Base-by-base conservation (phyloP, 2,113 vertebrate genomes). In the Clarias magur region DNA sequence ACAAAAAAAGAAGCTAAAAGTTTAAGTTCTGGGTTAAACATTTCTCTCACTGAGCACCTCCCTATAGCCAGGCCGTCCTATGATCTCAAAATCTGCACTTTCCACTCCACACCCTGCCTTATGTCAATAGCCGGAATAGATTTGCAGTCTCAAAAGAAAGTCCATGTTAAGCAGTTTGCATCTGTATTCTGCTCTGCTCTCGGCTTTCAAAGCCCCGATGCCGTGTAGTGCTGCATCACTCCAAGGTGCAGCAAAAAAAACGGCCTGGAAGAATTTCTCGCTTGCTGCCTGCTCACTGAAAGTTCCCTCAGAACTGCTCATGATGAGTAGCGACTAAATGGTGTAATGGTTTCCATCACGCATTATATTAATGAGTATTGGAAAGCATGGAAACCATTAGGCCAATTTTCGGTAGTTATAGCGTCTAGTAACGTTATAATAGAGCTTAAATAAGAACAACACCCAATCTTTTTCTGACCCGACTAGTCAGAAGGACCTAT, bases 211-310 rank as follows among this genome's bases (percentile, higher is more conserved):
- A 73, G 11, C 57, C 65, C 73, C 5, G 67, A 53, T 62, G 65
- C 60, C 54, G 2, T 48, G 3, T 34, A 60, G 38, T 78, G 84
- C 85, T 62, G 85, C 79, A 62, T 86, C 65, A 23, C 78, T 81
- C 65, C 7, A 5, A 72, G 67, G 53, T 38, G 76, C 85, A 59
- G 54, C 48, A 78, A 78, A 78, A 59, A 62, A 84, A 57, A 60
- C 59, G 63, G 63, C 63, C 85, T 78, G 73, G 84, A 85, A 79
- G 42, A 79, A 78, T 85, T 54, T 75, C 56, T 63, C 57, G 2
- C 17, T 73, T 9, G 17, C 12, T 48, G 21, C 2, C 38, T 48
- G 19, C 73, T 54, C 2, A 5, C 23, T 6, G 12, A 76, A 76
- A 53, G 48, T 76, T 54, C 11, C 38, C 10, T 80, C 9, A 23